phyloP scores from a whole-genome alignment of 2,797 vertebrate genomes.

The Enteromius paludinosus region DNA sequence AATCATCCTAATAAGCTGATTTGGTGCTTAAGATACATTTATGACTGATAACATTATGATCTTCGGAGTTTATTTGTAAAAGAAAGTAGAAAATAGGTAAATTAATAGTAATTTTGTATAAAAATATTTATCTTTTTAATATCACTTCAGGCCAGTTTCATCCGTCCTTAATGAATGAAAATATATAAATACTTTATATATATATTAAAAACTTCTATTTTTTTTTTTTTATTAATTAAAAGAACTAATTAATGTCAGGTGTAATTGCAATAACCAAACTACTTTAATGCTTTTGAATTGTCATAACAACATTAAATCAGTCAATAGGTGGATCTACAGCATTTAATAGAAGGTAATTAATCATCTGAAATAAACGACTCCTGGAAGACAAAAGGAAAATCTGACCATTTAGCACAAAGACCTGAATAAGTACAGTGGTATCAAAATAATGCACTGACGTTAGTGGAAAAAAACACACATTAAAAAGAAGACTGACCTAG shows the following conservation, averaged over 20 bases:
- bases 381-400: conserved; percentile 16
- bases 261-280: not conserved
- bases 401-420: not conserved
- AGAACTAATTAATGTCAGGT: not conserved
- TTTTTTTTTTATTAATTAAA: not conserved
- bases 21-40: not conserved
- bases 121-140: not conserved
- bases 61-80: not conserved
- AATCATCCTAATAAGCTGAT: not conserved
- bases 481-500: conserved; percentile 64
- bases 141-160: not conserved
- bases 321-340: not conserved
- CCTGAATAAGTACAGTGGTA: conserved; percentile 3
- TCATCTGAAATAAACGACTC: conserved; percentile 14
- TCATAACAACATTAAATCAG: not conserved
- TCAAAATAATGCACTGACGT: conserved; percentile 38
- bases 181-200: not conserved
- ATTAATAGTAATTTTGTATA: not conserved
- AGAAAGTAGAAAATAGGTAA: not conserved
- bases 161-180: not conserved
- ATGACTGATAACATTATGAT: not conserved
- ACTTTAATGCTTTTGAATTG: not conserved
- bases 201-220: no score
- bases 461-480: conserved; percentile 52
- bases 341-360: not conserved